Base-by-base conservation (phyloP, 2,113 vertebrate genomes). In the Electrona antarctica region DNA sequence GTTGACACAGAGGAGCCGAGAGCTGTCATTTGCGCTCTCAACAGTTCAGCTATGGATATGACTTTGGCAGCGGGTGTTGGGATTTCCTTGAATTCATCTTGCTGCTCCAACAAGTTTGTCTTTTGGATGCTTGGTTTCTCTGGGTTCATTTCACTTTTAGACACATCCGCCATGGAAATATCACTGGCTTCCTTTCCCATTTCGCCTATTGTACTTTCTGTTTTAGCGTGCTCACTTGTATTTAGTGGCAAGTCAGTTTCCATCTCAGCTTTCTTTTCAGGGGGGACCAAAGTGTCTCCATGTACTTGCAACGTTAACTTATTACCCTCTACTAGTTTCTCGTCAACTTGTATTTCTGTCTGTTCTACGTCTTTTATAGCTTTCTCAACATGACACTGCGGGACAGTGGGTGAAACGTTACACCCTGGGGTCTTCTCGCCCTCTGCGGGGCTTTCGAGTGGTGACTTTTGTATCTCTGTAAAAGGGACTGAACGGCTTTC, bases 1-100 rank as follows among this genome's bases (percentile, higher is more conserved):
- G 51, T 21, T 9, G 70, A 60, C 12, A 28, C n/a, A 49, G 77
- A 67, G 12, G 67, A 72, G 0, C 85, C 76, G 52, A 89, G 80
- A 58, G 85, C 76, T 29, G 79, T 84, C 47, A 92, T 78, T 71
- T 92, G 90, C 62, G 85, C 66, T 64, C 87, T 86, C 29, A 91
- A 70, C 21, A 87, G 57, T 69, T 89, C 90, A 63, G 90, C 88
- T 14, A 90, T 55, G 33, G 89, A 88, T 69, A 87, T 77, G 0
- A 89, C 66, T 77, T 81, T 81, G 49, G 79, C 58, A 13, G 60
- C 81, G 11, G 85, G 70, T 60, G 73, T 75, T 55, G 41, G 49
- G 56, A 82, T 66, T 83, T 87, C 78, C 14, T 77, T 66, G 10
- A 84, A 48, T 64, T 60, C 0, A 33, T 41, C 3, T 29, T 76